Evolutionary conservation across 2,113 vertebrate genomes (phyloP).

Genomic region (Oryzias woworae): DNA sequence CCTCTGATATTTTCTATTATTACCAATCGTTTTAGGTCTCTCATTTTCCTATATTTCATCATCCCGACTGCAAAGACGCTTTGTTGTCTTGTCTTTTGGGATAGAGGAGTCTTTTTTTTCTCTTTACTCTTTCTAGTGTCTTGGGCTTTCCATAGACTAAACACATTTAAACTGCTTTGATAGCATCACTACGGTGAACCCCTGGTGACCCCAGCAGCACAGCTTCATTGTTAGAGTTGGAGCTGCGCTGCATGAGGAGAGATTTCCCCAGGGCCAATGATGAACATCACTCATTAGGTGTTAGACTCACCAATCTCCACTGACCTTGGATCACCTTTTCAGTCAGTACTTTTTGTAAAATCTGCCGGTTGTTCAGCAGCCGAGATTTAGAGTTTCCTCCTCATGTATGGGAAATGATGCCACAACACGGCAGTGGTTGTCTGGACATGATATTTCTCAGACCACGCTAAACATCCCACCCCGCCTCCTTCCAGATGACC

Average conservation of each 20-base stretch:
- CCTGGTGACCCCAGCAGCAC: constrained; percentile 3
- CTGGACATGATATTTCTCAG: constrained; percentile 63
- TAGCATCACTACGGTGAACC: constrained; percentile 19
- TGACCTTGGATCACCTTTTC: constrained; percentile 2
- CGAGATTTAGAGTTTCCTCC: not conserved
- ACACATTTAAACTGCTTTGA: constrained; percentile 18
- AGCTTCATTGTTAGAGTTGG: not conserved
- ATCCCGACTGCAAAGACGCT: not conserved
- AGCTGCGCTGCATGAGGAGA: not conserved
- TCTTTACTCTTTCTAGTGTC: constrained; percentile 23
- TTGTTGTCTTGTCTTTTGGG: constrained; percentile 18
- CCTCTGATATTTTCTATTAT: not conserved
- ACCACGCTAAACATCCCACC: constrained; percentile 37
- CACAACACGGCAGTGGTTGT: constrained; percentile 23
- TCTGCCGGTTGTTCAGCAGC: not conserved
- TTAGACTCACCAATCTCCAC: not conserved
- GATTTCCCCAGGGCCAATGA: not conserved
- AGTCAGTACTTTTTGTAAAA: not conserved
- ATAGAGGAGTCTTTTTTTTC: not conserved
- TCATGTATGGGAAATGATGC: not conserved
- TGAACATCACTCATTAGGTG: constrained; percentile 23
- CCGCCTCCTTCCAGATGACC: constrained; percentile 45
- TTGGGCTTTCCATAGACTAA: constrained; percentile 7
- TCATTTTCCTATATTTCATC: not conserved
- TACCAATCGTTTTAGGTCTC: not conserved